phyloP scores from a whole-genome alignment of 2,888 invertebrate species.

The Caenorhabditis imperialis region DNA sequence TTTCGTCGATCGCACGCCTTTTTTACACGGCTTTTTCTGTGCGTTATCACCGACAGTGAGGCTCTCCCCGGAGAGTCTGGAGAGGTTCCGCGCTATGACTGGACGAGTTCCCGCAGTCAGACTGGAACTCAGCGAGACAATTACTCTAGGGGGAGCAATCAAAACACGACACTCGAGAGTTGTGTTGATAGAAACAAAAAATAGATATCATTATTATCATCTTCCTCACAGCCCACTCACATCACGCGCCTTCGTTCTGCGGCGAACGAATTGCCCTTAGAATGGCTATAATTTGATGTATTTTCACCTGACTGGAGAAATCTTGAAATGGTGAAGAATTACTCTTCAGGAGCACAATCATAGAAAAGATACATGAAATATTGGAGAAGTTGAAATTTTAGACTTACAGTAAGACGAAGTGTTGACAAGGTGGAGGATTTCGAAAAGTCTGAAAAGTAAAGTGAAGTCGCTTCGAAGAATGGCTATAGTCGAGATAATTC shows the following conservation, averaged over 20 bases:
- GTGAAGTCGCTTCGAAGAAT: too few species aligned
- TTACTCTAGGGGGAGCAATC: background rate
- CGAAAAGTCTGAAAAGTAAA: background rate
- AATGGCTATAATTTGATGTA: too few species aligned
- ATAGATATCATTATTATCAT: background rate
- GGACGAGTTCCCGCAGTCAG: background rate
- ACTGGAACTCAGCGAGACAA: background rate
- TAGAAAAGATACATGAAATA: background rate
- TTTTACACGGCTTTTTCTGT: conserved; percentile 18
- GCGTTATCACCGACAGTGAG: background rate
- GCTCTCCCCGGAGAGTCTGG: background rate
- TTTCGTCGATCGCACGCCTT: conserved; percentile 29
- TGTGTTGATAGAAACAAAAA: conserved; percentile 19
- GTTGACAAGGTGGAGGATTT: too few species aligned
- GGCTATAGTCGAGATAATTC: too few species aligned
- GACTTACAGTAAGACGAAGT: conserved; percentile 13
- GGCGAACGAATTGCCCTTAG: too few species aligned
- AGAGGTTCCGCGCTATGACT: too few species aligned
- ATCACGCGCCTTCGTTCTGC: too few species aligned
- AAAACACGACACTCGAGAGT: conserved; percentile 25
- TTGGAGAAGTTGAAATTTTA: background rate
- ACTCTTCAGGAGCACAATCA: background rate
- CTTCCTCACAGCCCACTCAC: background rate
- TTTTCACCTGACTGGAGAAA: too few species aligned
- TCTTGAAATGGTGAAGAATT: too few species aligned